Base-by-base conservation (phyloP, 2,888 invertebrate genomes). In the Drosophila incognita region DNA sequence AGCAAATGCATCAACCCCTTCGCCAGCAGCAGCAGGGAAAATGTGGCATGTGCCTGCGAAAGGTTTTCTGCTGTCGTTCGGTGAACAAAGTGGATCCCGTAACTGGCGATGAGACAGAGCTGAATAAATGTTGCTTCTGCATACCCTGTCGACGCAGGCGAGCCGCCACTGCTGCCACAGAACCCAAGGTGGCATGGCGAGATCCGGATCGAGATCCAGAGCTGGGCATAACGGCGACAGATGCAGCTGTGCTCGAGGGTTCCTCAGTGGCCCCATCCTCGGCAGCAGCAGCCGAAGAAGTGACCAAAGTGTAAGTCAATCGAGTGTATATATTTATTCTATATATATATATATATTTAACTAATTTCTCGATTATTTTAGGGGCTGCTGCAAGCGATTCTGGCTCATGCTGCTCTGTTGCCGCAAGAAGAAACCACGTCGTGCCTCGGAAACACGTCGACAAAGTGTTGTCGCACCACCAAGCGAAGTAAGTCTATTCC, bases 401-500 rank as follows among this genome's bases (percentile, higher is more conserved):
- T 92, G 91, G 73, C 81, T 89, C 8, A 90, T 89, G 76, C 48
- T 93, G 27, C 76, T 91, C 35, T 94, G 94, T 75, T 94, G 94
- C 3, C 94, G 92, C 15, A 94, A 94, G 66, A 94, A 94, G 65
- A 94, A 94, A 64, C 85, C 82, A 31, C 81, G 83, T 1, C 74
- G 82, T 0, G 92, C 94, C 0, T 76, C 83, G 1, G 83, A 84
- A 10, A 76, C 83, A 5, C 93, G 96, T 13, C 93, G 96, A 51
- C 94, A 95, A 67, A 96, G 96, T 79, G 93, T 95, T 91, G 88
- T 87, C 58, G 95, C 96, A 0, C 95, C 95, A 0, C 94, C 95
- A 36, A 87, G 89, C 36, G 87, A 87, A 69, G 86, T 83, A 67
- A 70, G 75, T 56, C 10, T 4, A 1, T 27, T 36, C 4, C 24